Percentiles rank a stretch among this genome's conserved stretches.
Evolutionary conservation across 2,888 invertebrate genomes (phyloP).

Genomic region (Apodemia zela): DNA sequence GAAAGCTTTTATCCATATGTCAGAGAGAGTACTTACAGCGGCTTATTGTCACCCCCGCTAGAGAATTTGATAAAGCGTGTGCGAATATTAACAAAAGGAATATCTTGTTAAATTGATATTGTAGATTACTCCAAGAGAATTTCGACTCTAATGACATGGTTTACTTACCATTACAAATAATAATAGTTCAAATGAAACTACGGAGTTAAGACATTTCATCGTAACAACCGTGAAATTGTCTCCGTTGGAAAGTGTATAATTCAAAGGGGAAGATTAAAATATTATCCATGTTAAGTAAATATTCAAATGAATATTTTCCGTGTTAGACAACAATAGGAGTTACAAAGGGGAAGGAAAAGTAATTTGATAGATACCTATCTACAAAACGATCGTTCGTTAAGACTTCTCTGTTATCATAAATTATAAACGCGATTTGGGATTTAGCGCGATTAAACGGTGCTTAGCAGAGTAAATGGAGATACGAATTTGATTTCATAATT

Average conservation of each 20-base stretch:
- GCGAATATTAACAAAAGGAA: slow-evolving; percentile 82
- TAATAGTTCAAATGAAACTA: slow-evolving; percentile 47
- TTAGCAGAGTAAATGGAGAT: slow-evolving; percentile 23
- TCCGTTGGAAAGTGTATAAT: slow-evolving; percentile 80
- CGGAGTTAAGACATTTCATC: slow-evolving; percentile 54
- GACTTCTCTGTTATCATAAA: slow-evolving; percentile 75
- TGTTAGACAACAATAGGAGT: slow-evolving; percentile 78
- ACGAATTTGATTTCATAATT: slow-evolving; percentile 24
- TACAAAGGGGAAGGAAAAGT: slow-evolving; percentile 62
- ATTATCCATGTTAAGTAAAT: slow-evolving; percentile 82
- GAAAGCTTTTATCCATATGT: slow-evolving; percentile 81
- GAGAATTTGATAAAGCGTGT: slow-evolving; percentile 81
- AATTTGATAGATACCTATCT: slow-evolving; percentile 79
- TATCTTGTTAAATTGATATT: slow-evolving; percentile 81
- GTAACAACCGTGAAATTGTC: slow-evolving; percentile 74
- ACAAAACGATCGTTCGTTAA: slow-evolving; percentile 71
- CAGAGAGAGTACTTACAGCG: slow-evolving; percentile 79
- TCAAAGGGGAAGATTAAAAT: slow-evolving; percentile 82
- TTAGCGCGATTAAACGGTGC: slow-evolving; percentile 62
- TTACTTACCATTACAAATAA: slow-evolving; percentile 36
- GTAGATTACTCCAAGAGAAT: slow-evolving; percentile 47
- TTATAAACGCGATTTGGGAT: slow-evolving; percentile 75
- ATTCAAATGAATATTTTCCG: slow-evolving; percentile 82
- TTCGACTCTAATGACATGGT: slow-evolving; percentile 42
- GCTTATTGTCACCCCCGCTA: slow-evolving; percentile 81